Evolutionary conservation across 2,113 vertebrate genomes (phyloP).

Genomic region (Connochaetes taurinus): DNA sequence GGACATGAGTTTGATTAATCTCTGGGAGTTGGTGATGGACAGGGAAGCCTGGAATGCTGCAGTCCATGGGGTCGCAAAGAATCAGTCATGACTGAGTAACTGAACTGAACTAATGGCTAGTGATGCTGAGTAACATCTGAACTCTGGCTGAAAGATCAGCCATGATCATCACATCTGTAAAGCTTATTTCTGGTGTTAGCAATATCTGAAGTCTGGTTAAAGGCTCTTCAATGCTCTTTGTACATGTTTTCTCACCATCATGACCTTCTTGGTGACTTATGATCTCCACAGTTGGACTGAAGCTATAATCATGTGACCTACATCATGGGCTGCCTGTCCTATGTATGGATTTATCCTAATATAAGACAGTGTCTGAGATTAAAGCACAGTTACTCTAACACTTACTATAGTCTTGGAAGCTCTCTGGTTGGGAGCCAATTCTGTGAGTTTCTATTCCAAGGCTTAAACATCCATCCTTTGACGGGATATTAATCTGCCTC

Average conservation of each 20-base stretch:
- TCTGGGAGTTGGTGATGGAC: neutral
- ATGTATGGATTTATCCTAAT: neutral
- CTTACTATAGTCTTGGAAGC: neutral
- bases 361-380: neutral
- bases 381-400: neutral
- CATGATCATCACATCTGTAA: neutral
- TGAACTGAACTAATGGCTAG: neutral
- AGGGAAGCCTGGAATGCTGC: neutral
- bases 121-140: neutral
- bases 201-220: neutral
- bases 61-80: neutral
- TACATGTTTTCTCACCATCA: neutral
- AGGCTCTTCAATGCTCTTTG: neutral
- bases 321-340: neutral
- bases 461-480: neutral
- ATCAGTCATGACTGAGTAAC: neutral
- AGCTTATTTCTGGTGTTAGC: neutral
- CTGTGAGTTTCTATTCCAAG: neutral
- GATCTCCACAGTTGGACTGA: neutral
- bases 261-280: neutral
- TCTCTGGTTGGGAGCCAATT: neutral
- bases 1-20: neutral
- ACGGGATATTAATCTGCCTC: neutral
- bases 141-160: neutral
- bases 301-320: neutral